These are phyloP conservation scores for Macrocentrus cingulum DNA, from an alignment of 1,140 invertebrate species.

Conservation along the genomic window DNA sequence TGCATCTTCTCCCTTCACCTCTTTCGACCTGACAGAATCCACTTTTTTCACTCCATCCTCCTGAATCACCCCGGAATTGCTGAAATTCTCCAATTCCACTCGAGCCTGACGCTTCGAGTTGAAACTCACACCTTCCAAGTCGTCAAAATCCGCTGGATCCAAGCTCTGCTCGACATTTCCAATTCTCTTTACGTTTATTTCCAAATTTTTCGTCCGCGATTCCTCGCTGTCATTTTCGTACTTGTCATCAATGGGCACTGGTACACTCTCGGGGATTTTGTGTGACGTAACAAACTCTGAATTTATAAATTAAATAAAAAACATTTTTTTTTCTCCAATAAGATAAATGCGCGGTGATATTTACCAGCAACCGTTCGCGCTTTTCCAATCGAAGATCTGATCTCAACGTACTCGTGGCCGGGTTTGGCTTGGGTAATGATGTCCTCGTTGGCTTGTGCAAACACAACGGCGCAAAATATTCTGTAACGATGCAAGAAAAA, in stretches of 20 bases:
- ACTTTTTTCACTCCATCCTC: conserved; percentile 41
- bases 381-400: conserved; percentile 20
- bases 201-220: conserved; percentile 37
- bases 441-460: conserved; percentile 30
- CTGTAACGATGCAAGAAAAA: conserved; percentile 27
- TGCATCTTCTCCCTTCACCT: conserved; percentile 36
- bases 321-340: conserved; percentile 5
- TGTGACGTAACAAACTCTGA: conserved; percentile 50
- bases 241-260: conserved; percentile 34
- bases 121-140: conserved; percentile 25
- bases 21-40: conserved; percentile 32
- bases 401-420: conserved; percentile 29
- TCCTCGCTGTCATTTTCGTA: conserved; percentile 31
- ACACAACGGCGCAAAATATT: conserved; percentile 35
- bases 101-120: conserved; percentile 41
- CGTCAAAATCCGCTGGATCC: conserved; percentile 34
- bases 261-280: conserved; percentile 41
- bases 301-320: conserved; percentile 15
- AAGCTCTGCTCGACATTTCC: conserved; percentile 29
- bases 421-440: conserved; percentile 25
- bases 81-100: conserved; percentile 49
- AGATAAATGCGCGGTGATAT: conserved; percentile 26
- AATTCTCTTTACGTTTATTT: conserved; percentile 38
- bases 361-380: conserved; percentile 26
- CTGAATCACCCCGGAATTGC: conserved; percentile 44